A percentile compares a stretch with the other conserved stretches of the same genome.
Evolutionary conservation across 2,888 invertebrate species (phyloP).

Genomic region (Lumbricus terrestris): DNA sequence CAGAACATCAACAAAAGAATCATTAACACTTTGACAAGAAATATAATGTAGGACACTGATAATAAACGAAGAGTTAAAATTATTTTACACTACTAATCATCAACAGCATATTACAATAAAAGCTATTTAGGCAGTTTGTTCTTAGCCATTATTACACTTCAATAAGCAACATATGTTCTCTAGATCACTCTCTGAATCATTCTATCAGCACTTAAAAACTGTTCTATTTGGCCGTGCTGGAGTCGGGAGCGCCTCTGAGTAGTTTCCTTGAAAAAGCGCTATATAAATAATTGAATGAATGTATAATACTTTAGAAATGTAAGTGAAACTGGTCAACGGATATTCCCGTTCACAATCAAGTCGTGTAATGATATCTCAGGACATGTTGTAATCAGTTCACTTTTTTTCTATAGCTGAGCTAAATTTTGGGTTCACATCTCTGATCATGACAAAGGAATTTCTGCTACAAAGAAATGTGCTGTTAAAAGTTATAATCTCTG

Average conservation of each 20-base stretch:
- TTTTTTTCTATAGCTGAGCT: background rate
- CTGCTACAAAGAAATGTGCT: background rate
- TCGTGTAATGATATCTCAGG: background rate
- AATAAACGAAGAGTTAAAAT: background rate
- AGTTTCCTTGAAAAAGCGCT: too few relatives aligned
- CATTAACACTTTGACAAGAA: background rate
- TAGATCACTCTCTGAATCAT: too few relatives aligned
- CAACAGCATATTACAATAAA: background rate
- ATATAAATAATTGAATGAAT: background rate
- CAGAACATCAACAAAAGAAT: background rate
- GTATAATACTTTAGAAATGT: background rate
- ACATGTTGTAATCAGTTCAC: background rate
- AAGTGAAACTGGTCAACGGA: background rate
- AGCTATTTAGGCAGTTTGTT: too few relatives aligned
- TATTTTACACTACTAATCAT: background rate
- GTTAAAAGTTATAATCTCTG: too few relatives aligned
- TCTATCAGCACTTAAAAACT: too few relatives aligned
- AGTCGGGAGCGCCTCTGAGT: too few relatives aligned
- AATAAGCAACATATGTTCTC: too few relatives aligned
- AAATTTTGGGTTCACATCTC: background rate
- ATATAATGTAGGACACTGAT: constrained; percentile 21
- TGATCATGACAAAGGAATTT: background rate
- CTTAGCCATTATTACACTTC: background rate
- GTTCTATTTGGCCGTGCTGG: too few relatives aligned
- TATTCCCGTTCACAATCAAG: background rate